Conservation (phyloP, 2,797 vertebrate species). For the Semotilus atromaculatus region DNA sequence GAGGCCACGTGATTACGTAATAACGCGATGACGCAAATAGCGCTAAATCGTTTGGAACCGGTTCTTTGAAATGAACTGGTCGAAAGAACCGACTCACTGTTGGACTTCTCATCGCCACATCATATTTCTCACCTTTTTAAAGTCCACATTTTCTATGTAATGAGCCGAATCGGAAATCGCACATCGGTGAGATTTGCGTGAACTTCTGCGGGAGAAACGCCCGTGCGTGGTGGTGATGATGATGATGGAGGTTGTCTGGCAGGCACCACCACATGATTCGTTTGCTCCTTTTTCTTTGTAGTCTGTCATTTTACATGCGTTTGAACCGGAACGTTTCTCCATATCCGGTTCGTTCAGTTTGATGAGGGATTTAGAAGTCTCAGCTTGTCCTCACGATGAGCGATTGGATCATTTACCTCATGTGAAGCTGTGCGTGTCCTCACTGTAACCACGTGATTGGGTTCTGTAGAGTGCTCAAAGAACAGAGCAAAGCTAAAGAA, state of each 20-base stretch:
- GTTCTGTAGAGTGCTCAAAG: neutral
- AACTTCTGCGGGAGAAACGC: neutral
- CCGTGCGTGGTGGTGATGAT: neutral
- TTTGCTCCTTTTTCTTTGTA: neutral
- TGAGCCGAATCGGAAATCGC: slow-evolving; percentile 38
- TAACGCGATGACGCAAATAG: slow-evolving; percentile 13
- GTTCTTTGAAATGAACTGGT: neutral
- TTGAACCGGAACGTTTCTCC: neutral
- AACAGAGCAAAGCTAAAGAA: neutral
- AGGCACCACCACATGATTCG: slow-evolving; percentile 8
- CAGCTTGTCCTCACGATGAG: neutral
- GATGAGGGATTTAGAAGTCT: slow-evolving; percentile 10
- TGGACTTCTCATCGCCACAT: neutral
- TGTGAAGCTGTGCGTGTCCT: neutral
- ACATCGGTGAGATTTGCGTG: neutral
- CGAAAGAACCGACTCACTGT: slow-evolving; percentile 7
- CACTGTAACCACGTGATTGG: slow-evolving; percentile 8
- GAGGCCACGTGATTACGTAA: slow-evolving; percentile 7
- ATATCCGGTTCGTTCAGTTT: neutral
- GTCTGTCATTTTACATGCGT: slow-evolving; percentile 15
- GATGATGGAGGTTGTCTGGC: neutral
- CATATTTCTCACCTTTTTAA: neutral
- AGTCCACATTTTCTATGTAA: neutral
- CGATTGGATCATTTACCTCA: neutral
- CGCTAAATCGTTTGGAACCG: neutral